Percentiles rank a stretch among this genome's conserved stretches.
Evolutionary conservation across 1,140 invertebrate species (phyloP).

Genomic region (Anoplolepis gracilipes): DNA sequence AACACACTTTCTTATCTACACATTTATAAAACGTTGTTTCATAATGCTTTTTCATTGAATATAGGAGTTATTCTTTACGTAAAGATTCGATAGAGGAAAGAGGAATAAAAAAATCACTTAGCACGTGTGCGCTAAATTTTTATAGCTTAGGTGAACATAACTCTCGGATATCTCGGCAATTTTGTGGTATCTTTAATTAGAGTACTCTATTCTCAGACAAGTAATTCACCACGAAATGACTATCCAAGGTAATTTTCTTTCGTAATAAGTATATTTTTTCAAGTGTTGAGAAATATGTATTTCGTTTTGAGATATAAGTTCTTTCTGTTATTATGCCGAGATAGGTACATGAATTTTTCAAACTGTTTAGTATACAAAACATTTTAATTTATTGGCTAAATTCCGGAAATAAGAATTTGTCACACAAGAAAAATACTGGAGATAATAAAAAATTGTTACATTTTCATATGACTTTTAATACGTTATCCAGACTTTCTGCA

Average conservation of each 20-base stretch:
- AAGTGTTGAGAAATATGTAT: constrained; percentile 1
- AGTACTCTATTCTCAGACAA: constrained; percentile 16
- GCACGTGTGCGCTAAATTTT: constrained; percentile 7
- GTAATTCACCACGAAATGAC: constrained; percentile 30
- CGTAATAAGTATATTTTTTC: constrained; percentile 13
- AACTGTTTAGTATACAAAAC: not conserved
- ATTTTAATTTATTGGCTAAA: not conserved
- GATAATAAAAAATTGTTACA: not conserved
- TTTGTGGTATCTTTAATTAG: constrained; percentile 44
- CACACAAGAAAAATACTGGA: not conserved
- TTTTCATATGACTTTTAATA: not conserved
- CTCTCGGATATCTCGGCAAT: constrained; percentile 27
- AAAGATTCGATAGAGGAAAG: not conserved
- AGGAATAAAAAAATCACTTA: not conserved
- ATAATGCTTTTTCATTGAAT: not conserved
- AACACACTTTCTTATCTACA: not conserved
- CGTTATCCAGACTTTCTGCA: not conserved
- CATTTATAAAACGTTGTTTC: not conserved
- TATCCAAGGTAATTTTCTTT: constrained; percentile 23
- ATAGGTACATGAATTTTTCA: not conserved
- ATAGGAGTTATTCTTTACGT: not conserved
- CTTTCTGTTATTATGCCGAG: not conserved
- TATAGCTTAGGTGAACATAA: constrained; percentile 14
- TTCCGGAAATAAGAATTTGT: not conserved
- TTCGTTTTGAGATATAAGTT: not conserved